These are phyloP conservation scores for Hofmannophila pseudospretella DNA, from an alignment of 2,888 invertebrate genomes.

Conservation along the genomic window DNA sequence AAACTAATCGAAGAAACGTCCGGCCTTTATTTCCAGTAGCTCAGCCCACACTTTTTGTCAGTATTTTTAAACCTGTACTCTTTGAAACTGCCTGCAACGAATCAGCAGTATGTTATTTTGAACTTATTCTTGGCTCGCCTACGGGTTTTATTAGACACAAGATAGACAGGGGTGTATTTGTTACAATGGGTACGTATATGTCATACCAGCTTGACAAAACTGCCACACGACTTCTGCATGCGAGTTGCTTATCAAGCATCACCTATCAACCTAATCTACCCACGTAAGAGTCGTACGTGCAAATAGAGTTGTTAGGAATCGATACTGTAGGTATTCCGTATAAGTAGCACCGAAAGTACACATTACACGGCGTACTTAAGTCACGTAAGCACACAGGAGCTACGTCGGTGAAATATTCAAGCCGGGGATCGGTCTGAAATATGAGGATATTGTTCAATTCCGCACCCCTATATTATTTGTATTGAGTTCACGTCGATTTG, in stretches of 20 bases:
- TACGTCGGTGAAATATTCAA: constrained; percentile 28
- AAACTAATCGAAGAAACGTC: no score
- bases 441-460: constrained; percentile 37
- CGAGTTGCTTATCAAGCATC: not conserved
- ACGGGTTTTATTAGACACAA: not conserved
- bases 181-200: no score
- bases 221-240: not conserved
- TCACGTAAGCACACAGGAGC: constrained; percentile 21
- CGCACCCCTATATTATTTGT: constrained; percentile 31
- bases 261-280: not conserved
- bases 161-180: not conserved
- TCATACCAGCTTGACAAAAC: no score
- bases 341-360: constrained; percentile 17
- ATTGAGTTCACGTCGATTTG: constrained; percentile 35
- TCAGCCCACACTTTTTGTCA: no score
- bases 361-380: constrained; percentile 17
- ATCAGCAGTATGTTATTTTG: no score
- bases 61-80: no score
- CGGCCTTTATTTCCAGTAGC: no score
- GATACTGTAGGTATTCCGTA: not conserved
- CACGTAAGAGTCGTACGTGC: not conserved
- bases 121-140: no score
- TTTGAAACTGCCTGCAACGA: no score
- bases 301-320: constrained; percentile 6
- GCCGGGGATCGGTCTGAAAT: constrained; percentile 27